Conservation (phyloP, 2,888 invertebrate genomes). For the Mesoligia furuncula region DNA sequence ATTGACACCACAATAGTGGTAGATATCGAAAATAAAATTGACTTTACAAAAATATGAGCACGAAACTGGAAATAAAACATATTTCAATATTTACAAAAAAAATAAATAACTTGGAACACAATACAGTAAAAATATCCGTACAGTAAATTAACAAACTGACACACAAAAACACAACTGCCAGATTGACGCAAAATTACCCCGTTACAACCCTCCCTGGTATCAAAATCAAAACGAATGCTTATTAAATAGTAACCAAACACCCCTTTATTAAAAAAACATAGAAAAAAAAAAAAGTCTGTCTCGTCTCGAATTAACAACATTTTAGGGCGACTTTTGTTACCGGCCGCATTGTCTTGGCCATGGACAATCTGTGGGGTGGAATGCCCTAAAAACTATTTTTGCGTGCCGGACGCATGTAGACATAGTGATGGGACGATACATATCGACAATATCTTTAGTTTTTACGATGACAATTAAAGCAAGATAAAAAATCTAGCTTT, state of each 20-base stretch:
- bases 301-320: constrained; percentile 79
- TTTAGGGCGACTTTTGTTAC: constrained; percentile 86
- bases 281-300: constrained; percentile 68
- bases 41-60: not conserved
- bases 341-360: constrained; percentile 76
- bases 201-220: constrained; percentile 67
- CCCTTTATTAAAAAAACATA: constrained; percentile 71
- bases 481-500: too few relatives aligned
- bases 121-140: not conserved
- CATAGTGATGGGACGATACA: constrained; percentile 14
- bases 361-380: constrained; percentile 75
- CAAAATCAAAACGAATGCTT: constrained; percentile 76
- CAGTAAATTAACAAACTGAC: constrained; percentile 4
- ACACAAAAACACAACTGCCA: constrained; percentile 20
- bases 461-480: not conserved
- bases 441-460: constrained; percentile 2
- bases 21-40: not conserved
- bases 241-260: constrained; percentile 86
- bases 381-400: constrained; percentile 80
- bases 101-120: not conserved
- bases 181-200: constrained; percentile 76
- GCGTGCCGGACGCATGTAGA: constrained; percentile 69
- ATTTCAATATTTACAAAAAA: constrained; percentile 9
- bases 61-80: not conserved
- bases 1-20: constrained; percentile 1